Base-by-base conservation (phyloP, 2,113 vertebrate genomes). In the Saccopteryx leptura region DNA sequence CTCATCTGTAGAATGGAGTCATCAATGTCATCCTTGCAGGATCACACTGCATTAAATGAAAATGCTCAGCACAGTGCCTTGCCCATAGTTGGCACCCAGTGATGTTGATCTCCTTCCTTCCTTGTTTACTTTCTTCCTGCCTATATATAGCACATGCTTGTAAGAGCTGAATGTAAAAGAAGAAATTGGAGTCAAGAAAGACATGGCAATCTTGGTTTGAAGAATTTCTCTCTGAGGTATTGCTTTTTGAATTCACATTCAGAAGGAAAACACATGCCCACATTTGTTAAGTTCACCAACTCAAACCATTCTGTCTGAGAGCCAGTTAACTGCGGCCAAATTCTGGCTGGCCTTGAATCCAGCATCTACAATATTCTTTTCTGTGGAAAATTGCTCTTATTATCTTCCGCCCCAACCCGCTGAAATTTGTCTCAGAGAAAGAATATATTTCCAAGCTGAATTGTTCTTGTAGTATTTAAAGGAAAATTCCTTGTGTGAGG, bases 281-380 rank as follows among this genome's bases (percentile, higher is more conserved):
- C 66, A 95, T 93, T 61, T 61, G 50, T 23, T 84, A 63, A 61
- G 31, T 61, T 86, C 65, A 48, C 56, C 63, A 74, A 24, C 56
- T 76, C 66, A 71, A 80, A 89, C 54, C 24, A 56, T 58, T 61
- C n/a, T 46, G 65, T 74, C 58, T 93, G 76, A 88, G 28, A 90
- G 80, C 46, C 48, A 10, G 46, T 56, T 80, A 83, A 90, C 52
- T 23, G 46, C n/a, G 56, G 72, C 71, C 71, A 75, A 75, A 50
- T 39, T 81, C 92, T 50, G 31, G n/a, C 54, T 89, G 72, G 17
- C 65, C 81, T 94, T 9, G 68, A 52, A 87, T 72, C 60, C 61
- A 69, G 63, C 46, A 66, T 69, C 75, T 88, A 54, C 54, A 92
- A 58, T 86, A 75, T 66, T 93, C 19, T 94, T 93, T 85, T 80